These are phyloP conservation scores for Typhlichthys subterraneus DNA, from an alignment of 2,797 vertebrate genomes.

Conservation along the genomic window DNA sequence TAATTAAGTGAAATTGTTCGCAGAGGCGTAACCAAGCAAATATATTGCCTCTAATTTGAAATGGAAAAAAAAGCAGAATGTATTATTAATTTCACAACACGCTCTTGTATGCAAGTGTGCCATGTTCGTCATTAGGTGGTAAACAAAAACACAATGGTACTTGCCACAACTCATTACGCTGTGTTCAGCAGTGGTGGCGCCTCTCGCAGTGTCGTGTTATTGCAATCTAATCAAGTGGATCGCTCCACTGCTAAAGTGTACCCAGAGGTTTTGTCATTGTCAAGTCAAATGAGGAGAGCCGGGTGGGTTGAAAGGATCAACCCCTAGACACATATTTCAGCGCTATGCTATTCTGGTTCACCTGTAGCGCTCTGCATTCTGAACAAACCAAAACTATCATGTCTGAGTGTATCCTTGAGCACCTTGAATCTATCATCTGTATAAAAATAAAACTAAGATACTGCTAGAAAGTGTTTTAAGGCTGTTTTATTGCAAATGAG, in stretches of 20 bases:
- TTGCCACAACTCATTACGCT: conserved; percentile 27
- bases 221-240: conserved; percentile 31
- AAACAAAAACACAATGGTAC: conserved; percentile 42
- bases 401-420: conserved; percentile 23
- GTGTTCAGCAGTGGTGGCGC: conserved; percentile 3
- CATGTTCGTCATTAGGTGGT: conserved; percentile 43
- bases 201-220: conserved; percentile 17
- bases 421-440: conserved; percentile 2
- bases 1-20: conserved; percentile 77
- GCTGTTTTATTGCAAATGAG: conserved; percentile 19
- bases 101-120: conserved; percentile 27
- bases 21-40: conserved; percentile 63
- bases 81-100: conserved; percentile 69
- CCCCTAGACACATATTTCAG: conserved; percentile 1
- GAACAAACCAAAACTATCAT: conserved; percentile 18
- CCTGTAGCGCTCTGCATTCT: conserved; percentile 22
- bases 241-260: conserved; percentile 2
- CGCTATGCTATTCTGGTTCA: conserved; percentile 27
- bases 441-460: background rate
- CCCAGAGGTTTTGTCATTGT: conserved; percentile 15
- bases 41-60: conserved; percentile 35
- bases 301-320: conserved; percentile 3
- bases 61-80: conserved; percentile 29
- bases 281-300: background rate
- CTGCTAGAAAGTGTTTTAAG: conserved; percentile 7